phyloP scores from a whole-genome alignment of 2,888 invertebrate species.

The Aplocera efformata region DNA sequence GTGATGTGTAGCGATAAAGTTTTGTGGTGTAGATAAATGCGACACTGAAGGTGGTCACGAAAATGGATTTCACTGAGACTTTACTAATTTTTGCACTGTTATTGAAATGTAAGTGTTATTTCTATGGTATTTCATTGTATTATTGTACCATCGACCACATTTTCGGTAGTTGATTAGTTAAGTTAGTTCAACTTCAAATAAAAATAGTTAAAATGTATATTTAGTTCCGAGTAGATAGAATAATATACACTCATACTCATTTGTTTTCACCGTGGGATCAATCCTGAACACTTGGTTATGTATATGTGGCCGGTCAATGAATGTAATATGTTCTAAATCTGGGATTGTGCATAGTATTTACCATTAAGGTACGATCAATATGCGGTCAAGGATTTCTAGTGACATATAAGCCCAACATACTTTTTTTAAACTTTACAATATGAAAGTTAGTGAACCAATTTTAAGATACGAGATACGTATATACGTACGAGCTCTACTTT shows the following conservation, averaged over 20 bases:
- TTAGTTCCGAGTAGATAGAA: too few relatives aligned
- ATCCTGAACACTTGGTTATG: too few relatives aligned
- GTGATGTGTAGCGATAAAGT: constrained; percentile 17
- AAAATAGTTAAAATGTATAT: too few relatives aligned
- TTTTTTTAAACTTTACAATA: constrained; percentile 8
- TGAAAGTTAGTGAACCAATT: background rate
- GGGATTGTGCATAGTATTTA: too few relatives aligned
- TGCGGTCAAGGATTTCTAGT: constrained; percentile 28
- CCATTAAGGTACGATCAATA: constrained; percentile 4
- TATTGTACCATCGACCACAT: background rate
- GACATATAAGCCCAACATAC: constrained; percentile 6
- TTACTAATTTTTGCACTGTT: constrained; percentile 55
- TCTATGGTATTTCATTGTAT: constrained; percentile 18
- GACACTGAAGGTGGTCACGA: constrained; percentile 29
- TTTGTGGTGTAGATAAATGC: constrained; percentile 10
- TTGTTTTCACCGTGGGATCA: too few relatives aligned
- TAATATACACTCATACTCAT: too few relatives aligned
- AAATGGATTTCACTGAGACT: constrained; percentile 56
- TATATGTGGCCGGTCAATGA: too few relatives aligned
- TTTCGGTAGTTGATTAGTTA: too few relatives aligned
- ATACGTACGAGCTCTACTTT: too few relatives aligned
- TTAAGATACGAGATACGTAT: constrained; percentile 1
- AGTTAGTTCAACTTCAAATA: too few relatives aligned
- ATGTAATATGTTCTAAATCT: too few relatives aligned
- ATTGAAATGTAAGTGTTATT: constrained; percentile 61